Conservation (phyloP, 1,140 invertebrate species). For the Drosophila chauvacae region DNA sequence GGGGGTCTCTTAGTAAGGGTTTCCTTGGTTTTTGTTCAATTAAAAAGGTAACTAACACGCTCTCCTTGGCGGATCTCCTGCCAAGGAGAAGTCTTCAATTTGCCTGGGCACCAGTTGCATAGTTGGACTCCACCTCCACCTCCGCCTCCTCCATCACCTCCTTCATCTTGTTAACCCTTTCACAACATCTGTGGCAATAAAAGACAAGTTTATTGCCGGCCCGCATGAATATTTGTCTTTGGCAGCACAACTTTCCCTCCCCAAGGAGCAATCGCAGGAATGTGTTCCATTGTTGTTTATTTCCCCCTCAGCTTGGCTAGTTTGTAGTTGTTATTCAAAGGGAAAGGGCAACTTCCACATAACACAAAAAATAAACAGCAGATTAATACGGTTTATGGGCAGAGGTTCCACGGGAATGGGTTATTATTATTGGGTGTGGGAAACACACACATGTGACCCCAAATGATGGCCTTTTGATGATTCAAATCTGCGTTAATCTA, state of each 20-base stretch:
- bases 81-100: slow-evolving; percentile 4
- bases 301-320: slow-evolving; percentile 26
- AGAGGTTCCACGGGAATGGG: background rate
- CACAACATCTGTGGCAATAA: slow-evolving; percentile 42
- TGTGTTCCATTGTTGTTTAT: slow-evolving; percentile 53
- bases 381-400: slow-evolving; percentile 23
- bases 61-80: background rate
- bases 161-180: slow-evolving; percentile 21
- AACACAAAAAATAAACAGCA: slow-evolving; percentile 15
- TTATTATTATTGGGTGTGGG: background rate
- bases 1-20: too few species aligned
- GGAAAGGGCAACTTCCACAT: slow-evolving; percentile 1
- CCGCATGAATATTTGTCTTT: slow-evolving; percentile 45
- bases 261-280: slow-evolving; percentile 37
- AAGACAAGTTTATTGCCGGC: slow-evolving; percentile 36
- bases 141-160: background rate
- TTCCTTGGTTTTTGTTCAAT: background rate
- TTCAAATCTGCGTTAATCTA: background rate
- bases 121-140: background rate
- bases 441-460: slow-evolving; percentile 8
- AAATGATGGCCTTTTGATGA: slow-evolving; percentile 18
- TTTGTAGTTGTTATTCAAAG: slow-evolving; percentile 34
- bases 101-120: slow-evolving; percentile 11
- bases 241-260: slow-evolving; percentile 26
- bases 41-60: background rate